These are phyloP conservation scores for Macrosiphum euphorbiae DNA, from an alignment of 2,888 invertebrate genomes.

Conservation along the genomic window DNA sequence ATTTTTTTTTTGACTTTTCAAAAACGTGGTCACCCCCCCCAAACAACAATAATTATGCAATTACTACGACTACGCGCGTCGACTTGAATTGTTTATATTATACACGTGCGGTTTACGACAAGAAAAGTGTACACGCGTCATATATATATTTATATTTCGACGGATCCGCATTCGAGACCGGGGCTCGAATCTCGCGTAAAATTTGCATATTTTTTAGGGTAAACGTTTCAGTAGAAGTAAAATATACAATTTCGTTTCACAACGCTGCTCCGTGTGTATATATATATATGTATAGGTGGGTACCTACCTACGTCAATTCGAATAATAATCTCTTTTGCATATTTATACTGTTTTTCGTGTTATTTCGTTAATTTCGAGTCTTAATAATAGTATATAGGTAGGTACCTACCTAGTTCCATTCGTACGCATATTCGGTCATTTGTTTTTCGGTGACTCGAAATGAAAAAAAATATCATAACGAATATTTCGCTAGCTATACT, in stretches of 20 bases:
- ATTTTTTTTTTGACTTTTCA: background rate
- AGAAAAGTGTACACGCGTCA: background rate
- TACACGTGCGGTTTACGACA: constrained; percentile 20
- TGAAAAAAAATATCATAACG: background rate
- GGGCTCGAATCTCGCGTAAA: background rate
- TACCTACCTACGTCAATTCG: background rate
- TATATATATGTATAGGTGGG: too few species aligned
- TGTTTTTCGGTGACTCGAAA: background rate
- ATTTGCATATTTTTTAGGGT: background rate
- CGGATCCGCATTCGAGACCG: background rate
- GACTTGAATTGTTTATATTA: background rate
- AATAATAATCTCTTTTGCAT: background rate
- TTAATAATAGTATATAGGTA: background rate
- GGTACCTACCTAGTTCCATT: background rate
- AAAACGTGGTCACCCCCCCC: constrained; percentile 7
- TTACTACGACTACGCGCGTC: background rate
- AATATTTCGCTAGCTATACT: background rate
- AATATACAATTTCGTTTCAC: background rate
- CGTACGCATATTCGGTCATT: background rate
- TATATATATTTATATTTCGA: background rate
- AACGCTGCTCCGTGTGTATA: background rate
- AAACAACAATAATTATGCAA: background rate
- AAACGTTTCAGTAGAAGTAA: background rate
- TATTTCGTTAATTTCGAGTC: background rate
- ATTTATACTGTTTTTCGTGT: background rate